Conservation (phyloP, 1,140 invertebrate genomes). For the Chrysoperla carnea region DNA sequence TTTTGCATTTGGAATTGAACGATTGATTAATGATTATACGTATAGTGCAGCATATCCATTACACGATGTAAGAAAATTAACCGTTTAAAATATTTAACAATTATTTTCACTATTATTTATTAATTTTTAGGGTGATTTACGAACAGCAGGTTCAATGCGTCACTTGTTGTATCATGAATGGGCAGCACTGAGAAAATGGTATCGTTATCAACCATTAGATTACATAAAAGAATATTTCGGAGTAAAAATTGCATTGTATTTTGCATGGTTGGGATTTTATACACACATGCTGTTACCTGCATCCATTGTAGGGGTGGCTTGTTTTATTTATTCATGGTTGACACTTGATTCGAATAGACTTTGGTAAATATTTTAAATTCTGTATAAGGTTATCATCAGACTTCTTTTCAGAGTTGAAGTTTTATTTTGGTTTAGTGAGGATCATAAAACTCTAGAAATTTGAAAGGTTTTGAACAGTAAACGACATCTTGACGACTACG, state of each 20-base stretch:
- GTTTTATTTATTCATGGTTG: constrained; percentile 62
- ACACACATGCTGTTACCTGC: constrained; percentile 83
- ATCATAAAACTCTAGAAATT: too few species aligned
- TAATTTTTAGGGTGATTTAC: constrained; percentile 46
- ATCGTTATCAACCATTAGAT: constrained; percentile 76
- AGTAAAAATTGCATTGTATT: constrained; percentile 84
- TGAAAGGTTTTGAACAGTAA: too few species aligned
- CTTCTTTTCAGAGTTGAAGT: too few species aligned
- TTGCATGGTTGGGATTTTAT: constrained; percentile 95
- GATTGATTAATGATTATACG: constrained; percentile 54
- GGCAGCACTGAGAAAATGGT: constrained; percentile 63
- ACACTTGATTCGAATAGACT: constrained; percentile 54
- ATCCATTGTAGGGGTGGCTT: constrained; percentile 62
- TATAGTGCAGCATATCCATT: constrained; percentile 79
- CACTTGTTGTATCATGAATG: constrained; percentile 69
- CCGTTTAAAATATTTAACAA: constrained; percentile 3
- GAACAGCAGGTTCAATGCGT: constrained; percentile 46
- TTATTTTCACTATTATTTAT: not conserved
- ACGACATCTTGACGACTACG: too few species aligned
- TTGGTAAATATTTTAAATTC: constrained; percentile 31
- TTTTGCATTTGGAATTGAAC: constrained; percentile 69
- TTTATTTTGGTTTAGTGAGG: too few species aligned
- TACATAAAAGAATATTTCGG: constrained; percentile 85
- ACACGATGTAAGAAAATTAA: constrained; percentile 56
- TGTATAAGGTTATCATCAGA: not conserved